Conservation (phyloP, 2,888 invertebrate genomes). For the Acrobasis suavella region DNA sequence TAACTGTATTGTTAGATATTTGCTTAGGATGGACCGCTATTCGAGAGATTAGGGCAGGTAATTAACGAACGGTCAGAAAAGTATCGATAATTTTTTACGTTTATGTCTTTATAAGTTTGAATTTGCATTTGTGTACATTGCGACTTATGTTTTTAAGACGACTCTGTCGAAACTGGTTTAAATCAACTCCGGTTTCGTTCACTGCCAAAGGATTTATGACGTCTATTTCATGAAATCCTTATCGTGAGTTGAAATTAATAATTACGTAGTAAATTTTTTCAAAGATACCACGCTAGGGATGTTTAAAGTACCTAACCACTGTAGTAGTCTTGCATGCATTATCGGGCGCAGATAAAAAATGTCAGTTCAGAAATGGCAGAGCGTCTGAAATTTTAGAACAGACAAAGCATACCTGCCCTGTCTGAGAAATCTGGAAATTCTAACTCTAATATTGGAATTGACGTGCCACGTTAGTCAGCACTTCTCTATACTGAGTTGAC, state of each 20-base stretch:
- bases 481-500: constrained; percentile 1
- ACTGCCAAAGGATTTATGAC: too few relatives aligned
- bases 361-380: too few relatives aligned
- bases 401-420: neutral
- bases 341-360: too few relatives aligned
- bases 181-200: too few relatives aligned
- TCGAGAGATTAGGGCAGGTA: constrained; percentile 46
- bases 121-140: neutral
- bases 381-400: neutral
- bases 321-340: too few relatives aligned
- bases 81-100: neutral
- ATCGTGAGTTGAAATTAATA: too few relatives aligned
- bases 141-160: too few relatives aligned
- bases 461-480: constrained; percentile 1
- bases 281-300: too few relatives aligned
- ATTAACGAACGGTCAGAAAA: constrained; percentile 28
- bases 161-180: too few relatives aligned
- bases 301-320: too few relatives aligned
- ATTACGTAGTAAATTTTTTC: too few relatives aligned
- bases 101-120: neutral
- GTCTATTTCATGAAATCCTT: neutral
- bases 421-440: constrained; percentile 7
- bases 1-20: constrained; percentile 40
- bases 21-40: constrained; percentile 48
- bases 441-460: neutral